Evolutionary conservation across 2,888 invertebrate genomes (phyloP).

Genomic region (Tiliacea citrago): DNA sequence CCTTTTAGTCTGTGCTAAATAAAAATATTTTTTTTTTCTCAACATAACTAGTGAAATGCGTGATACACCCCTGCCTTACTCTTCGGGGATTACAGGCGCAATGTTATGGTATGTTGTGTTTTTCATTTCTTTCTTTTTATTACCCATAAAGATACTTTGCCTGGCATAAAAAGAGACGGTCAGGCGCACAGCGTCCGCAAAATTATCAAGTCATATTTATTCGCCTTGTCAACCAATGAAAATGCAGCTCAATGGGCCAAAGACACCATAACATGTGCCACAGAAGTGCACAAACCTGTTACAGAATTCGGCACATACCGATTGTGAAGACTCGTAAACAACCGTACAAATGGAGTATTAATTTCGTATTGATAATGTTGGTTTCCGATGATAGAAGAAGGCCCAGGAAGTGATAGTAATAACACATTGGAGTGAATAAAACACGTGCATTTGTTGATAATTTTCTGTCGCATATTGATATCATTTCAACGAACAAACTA

Average conservation of each 20-base stretch:
- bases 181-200: background rate
- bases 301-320: constrained; percentile 21
- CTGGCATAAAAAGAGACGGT: background rate
- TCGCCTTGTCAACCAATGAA: constrained; percentile 5
- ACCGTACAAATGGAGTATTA: constrained; percentile 26
- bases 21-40: too few relatives aligned
- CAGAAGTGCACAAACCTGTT: constrained; percentile 48
- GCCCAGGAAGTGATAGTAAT: constrained; percentile 39
- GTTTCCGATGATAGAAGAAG: constrained; percentile 24
- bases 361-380: constrained; percentile 16
- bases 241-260: constrained; percentile 13
- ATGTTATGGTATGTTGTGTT: too few relatives aligned
- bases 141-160: background rate
- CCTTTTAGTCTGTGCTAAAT: too few relatives aligned
- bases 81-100: too few relatives aligned
- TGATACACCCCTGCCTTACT: too few relatives aligned
- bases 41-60: too few relatives aligned
- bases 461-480: background rate
- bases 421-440: background rate
- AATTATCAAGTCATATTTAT: background rate
- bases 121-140: too few relatives aligned
- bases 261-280: constrained; percentile 26
- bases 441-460: constrained; percentile 60
- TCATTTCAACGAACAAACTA: background rate
- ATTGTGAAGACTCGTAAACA: constrained; percentile 25